These are phyloP conservation scores for Stenodema calcarata DNA, from an alignment of 2,888 invertebrate species.

Conservation along the genomic window DNA sequence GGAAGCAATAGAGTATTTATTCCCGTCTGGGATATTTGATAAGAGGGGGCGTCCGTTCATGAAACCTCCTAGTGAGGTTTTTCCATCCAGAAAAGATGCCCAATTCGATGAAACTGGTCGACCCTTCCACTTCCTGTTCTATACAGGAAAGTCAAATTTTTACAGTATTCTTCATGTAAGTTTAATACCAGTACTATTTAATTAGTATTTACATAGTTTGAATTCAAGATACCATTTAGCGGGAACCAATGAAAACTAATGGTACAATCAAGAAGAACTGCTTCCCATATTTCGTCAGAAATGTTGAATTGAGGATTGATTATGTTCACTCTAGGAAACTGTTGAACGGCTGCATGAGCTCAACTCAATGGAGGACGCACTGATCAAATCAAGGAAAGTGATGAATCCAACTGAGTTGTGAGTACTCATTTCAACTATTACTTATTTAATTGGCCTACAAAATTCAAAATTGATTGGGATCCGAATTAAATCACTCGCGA, in stretches of 20 bases:
- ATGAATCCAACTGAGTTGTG: background rate
- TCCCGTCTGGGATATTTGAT: constrained; percentile 92
- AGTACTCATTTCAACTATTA: background rate
- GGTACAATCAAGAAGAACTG: no score
- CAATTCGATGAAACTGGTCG: constrained; percentile 90
- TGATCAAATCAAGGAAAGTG: background rate
- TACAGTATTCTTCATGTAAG: constrained; percentile 82
- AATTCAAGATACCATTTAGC: no score
- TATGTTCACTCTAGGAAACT: background rate
- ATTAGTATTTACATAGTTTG: no score
- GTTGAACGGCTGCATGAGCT: background rate
- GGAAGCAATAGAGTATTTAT: constrained; percentile 90
- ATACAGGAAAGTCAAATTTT: constrained; percentile 86
- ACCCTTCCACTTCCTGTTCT: constrained; percentile 90
- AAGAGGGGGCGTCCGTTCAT: constrained; percentile 85
- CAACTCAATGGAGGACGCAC: background rate
- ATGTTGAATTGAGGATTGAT: no score
- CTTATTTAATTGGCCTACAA: background rate
- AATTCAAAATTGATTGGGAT: no score
- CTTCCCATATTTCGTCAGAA: no score
- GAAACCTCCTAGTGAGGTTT: constrained; percentile 88
- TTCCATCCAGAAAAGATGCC: constrained; percentile 82
- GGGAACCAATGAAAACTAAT: no score
- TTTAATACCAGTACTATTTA: constrained; percentile 42
- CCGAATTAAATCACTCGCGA: no score